A percentile compares a stretch with the other conserved stretches of the same genome.
Conservation (phyloP, 2,113 vertebrate species). For the Rhegmatorhina hoffmannsi region DNA sequence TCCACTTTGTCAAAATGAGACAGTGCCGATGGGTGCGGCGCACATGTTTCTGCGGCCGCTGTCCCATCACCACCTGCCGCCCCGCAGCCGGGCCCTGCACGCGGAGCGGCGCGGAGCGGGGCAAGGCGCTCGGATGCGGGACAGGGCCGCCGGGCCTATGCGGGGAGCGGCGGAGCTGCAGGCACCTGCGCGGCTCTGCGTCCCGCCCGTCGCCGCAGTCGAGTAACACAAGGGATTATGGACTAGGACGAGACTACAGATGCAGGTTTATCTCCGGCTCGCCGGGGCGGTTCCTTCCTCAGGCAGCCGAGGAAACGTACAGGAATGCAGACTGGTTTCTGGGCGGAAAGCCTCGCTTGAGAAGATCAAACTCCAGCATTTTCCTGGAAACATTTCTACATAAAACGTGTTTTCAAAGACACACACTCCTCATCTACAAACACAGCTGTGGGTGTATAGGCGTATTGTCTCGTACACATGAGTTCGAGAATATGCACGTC, state of each 20-base stretch:
- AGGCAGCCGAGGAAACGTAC: neutral
- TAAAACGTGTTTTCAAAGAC: neutral
- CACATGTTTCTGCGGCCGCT: neutral
- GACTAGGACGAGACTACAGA: neutral
- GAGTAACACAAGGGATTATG: accelerated
- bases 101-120: neutral
- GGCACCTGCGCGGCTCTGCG: neutral
- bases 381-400: neutral
- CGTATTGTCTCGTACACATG: neutral
- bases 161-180: neutral
- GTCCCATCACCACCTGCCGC: neutral
- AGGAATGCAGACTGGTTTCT: neutral
- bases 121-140: neutral
- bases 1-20: neutral
- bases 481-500: neutral
- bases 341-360: neutral
- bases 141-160: neutral
- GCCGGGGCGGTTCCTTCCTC: neutral
- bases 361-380: neutral
- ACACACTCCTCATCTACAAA: neutral
- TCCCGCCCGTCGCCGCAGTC: neutral
- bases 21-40: neutral
- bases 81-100: neutral
- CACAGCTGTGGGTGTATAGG: neutral
- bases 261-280: neutral